Conservation (phyloP, 53 echinoderm and acorn worm genomes). For the Temnopleurus reevesii region DNA sequence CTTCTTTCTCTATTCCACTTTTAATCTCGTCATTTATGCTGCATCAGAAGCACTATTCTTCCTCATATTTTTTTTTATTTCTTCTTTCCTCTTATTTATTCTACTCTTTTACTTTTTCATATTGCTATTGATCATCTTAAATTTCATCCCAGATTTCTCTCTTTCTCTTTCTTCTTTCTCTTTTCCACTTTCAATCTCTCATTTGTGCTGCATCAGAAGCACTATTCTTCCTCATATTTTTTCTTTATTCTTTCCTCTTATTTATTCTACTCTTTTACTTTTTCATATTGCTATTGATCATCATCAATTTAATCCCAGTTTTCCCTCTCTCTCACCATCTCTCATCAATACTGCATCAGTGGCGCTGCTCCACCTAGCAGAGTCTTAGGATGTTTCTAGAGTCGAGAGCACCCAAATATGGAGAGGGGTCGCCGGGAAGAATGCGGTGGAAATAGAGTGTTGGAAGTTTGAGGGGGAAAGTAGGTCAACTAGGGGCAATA, state of each 20-base stretch:
- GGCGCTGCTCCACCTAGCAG: conserved; percentile 20
- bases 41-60: no score
- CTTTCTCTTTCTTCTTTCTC: background rate
- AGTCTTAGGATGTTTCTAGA: conserved; percentile 56
- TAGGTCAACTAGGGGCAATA: conserved; percentile 51
- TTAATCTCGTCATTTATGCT: background rate
- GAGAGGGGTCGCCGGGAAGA: conserved; percentile 57
- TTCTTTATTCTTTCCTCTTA: background rate
- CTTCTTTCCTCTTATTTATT: background rate
- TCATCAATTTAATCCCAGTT: background rate
- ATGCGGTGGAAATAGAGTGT: conserved; percentile 59
- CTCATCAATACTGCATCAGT: background rate
- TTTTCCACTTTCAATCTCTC: background rate
- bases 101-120: background rate
- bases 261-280: background rate
- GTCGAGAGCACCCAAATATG: conserved; percentile 59
- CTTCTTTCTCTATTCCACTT: background rate
- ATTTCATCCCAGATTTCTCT: background rate
- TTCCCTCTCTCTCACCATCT: background rate
- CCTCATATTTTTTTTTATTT: no score
- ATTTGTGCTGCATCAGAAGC: background rate
- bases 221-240: background rate
- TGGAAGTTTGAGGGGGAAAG: conserved; percentile 45
- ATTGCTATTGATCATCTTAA: background rate
- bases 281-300: background rate